Conservation (phyloP, 2,888 invertebrate species). For the Platynereis dumerilii region DNA sequence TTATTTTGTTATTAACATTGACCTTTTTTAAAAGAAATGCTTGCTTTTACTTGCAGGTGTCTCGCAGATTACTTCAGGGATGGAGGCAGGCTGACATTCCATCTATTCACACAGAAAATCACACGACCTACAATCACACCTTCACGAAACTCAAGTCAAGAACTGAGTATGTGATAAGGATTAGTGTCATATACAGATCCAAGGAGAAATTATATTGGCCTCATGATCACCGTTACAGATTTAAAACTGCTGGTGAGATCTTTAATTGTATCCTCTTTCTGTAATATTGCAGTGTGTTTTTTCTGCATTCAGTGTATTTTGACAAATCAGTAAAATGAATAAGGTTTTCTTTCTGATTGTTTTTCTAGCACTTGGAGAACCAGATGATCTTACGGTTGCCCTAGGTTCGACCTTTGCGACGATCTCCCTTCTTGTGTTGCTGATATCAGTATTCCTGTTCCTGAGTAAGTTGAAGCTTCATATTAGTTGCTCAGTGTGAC, state of each 20-base stretch:
- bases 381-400: constrained; percentile 22
- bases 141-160: constrained; percentile 72
- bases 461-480: constrained; percentile 13
- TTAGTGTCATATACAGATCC: constrained; percentile 70
- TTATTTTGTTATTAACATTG: too few species aligned
- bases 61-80: too few species aligned
- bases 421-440: constrained; percentile 12
- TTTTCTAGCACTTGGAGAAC: not conserved
- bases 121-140: constrained; percentile 43
- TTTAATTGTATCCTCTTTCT: not conserved
- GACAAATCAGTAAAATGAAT: too few species aligned
- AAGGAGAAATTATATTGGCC: constrained; percentile 76
- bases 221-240: constrained; percentile 68
- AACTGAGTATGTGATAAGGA: constrained; percentile 78
- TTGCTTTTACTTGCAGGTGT: too few species aligned
- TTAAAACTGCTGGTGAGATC: constrained; percentile 75
- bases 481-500: too few species aligned
- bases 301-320: too few species aligned
- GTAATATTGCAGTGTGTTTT: too few species aligned
- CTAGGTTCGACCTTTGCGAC: constrained; percentile 20
- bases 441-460: constrained; percentile 1
- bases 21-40: too few species aligned
- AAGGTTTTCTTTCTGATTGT: too few species aligned
- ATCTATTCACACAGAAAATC: constrained; percentile 32
- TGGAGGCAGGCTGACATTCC: too few species aligned